Evolutionary conservation across 2,797 vertebrate species (phyloP).

Genomic region (Anas acuta): DNA sequence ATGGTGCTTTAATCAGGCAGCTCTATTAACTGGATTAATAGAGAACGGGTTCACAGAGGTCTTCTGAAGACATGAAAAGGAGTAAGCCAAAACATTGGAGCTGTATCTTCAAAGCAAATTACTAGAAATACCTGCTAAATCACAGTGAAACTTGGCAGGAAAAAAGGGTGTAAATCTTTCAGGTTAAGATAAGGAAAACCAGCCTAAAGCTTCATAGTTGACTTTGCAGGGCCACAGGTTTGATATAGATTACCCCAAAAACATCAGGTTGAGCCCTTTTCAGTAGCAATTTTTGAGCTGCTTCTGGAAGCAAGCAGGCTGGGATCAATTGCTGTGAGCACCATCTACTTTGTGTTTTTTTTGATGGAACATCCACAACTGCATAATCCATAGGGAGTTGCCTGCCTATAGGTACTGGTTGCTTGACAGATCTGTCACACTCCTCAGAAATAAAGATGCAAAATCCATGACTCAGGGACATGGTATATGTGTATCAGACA

Average conservation of each 20-base stretch:
- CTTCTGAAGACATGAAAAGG: background rate
- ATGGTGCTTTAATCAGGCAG: background rate
- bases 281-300: background rate
- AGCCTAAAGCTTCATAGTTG: background rate
- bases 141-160: background rate
- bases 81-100: background rate
- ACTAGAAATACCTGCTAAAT: background rate
- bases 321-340: background rate
- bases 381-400: constrained; percentile 9
- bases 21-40: background rate
- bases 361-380: background rate
- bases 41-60: too few relatives aligned
- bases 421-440: constrained; percentile 66
- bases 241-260: background rate
- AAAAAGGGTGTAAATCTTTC: background rate
- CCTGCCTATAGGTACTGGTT: constrained; percentile 46
- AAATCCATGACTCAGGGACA: constrained; percentile 63
- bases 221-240: background rate
- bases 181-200: background rate
- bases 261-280: background rate
- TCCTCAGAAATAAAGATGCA: constrained; percentile 64
- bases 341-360: background rate
- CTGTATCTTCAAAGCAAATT: background rate
- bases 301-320: background rate
- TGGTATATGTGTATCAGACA: constrained; percentile 30